Base-by-base conservation (phyloP, 2,113 vertebrate genomes). In the Lepisosteus osseus region DNA sequence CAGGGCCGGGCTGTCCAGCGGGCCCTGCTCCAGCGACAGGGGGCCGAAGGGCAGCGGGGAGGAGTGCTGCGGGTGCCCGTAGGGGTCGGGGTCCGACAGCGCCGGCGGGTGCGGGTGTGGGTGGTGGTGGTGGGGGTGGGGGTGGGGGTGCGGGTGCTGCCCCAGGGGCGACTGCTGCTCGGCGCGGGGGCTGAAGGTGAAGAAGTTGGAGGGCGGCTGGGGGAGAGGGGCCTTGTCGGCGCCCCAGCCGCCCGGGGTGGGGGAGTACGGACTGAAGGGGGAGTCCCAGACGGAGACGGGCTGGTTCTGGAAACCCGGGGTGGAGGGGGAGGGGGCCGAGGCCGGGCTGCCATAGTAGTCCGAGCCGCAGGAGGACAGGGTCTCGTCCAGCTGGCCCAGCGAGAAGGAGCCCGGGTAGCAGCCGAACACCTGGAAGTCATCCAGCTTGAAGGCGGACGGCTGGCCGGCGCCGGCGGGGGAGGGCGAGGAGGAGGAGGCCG, bases 341-440 rank as follows among this genome's bases (percentile, higher is more conserved):
- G 92, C 90, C 0, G 95, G 93, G 72, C 95, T 97, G 75, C 94
- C 90, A 0, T 96, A 98, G 85, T 95, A 97, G 82, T 96, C 95
- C 0, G 95, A 97, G 71, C 94, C 94, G 0, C 91, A 90, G 9
- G 94, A 95, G 11, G 94, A 95, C 76, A 92, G 74, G 2, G 91
- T 92, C 84, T 96, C 96, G 0, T 97, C 96, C 0, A 90, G 85
- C 68, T 84, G 90, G 54, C 77, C 86, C 61, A 90, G 71, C 0
- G 93, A 89, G 64, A 97, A 92, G 0, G 93, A 11, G 6, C 95
- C 95, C 0, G 97, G 93, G 44, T 95, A 98, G 85, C 95, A 98
- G 74, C 96, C 91, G 0, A 94, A 98, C 59, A 97, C 94, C 83
- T 97, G 95, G 74, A 96, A 90, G 76, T 98, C 95, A 29, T 98